Conservation (phyloP, 2,888 invertebrate species). For the Nyleta sp. region DNA sequence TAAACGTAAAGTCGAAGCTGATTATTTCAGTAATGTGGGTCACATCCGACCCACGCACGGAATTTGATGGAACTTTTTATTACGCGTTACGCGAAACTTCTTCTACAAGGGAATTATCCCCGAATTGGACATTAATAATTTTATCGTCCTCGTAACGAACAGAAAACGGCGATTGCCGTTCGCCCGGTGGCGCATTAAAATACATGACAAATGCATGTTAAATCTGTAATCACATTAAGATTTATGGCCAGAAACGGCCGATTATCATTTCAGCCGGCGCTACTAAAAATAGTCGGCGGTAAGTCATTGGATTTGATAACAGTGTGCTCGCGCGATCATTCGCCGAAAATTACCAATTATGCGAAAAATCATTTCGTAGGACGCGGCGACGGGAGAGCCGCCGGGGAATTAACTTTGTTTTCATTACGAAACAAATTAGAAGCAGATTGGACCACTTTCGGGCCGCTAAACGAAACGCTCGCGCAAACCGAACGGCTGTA, state of each 20-base stretch:
- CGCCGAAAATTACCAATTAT: conserved; percentile 24
- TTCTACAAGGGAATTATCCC: conserved; percentile 17
- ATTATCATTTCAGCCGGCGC: conserved; percentile 1
- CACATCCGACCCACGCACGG: too few relatives aligned
- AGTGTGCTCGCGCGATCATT: conserved; percentile 6
- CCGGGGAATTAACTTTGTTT: conserved; percentile 19
- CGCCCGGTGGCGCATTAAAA: conserved; percentile 18
- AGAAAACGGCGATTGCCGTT: conserved; percentile 28
- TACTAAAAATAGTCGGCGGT: conserved; percentile 13
- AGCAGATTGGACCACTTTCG: conserved; percentile 41
- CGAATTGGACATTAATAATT: conserved; percentile 27
- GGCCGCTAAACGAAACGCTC: conserved; percentile 19
- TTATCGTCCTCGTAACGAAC: conserved; percentile 29
- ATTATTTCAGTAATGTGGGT: conserved; percentile 1
- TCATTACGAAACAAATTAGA: conserved; percentile 45
- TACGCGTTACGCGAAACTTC: conserved; percentile 14
- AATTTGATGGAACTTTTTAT: neutral
- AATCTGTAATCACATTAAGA: conserved; percentile 32
- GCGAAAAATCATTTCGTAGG: conserved; percentile 19
- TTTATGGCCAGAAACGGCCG: neutral
- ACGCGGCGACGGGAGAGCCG: neutral
- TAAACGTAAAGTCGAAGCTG: neutral
- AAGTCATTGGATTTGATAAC: conserved; percentile 8
- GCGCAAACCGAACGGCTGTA: neutral
- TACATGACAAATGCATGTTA: conserved; percentile 20